These are phyloP conservation scores for Epirrita christyi DNA, from an alignment of 2,888 invertebrate genomes.

Conservation along the genomic window DNA sequence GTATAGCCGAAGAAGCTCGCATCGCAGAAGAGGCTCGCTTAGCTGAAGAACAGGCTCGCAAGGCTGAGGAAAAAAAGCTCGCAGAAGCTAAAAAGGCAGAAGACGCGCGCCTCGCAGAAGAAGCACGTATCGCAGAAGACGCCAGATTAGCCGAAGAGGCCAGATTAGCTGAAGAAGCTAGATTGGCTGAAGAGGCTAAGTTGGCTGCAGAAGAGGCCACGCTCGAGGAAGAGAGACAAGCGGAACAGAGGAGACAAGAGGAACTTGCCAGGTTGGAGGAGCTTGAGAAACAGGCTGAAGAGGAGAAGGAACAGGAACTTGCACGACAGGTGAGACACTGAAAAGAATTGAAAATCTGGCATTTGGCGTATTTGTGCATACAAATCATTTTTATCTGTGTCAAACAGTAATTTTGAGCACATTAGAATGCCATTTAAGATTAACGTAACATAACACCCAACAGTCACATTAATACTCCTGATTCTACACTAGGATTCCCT, in stretches of 20 bases:
- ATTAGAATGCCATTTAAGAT: too few species aligned
- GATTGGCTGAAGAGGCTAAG: constrained; percentile 77
- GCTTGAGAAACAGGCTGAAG: constrained; percentile 86
- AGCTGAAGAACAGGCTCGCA: constrained; percentile 60
- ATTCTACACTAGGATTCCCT: too few species aligned
- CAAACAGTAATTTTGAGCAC: too few species aligned
- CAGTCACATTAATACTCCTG: too few species aligned
- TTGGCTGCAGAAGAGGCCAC: constrained; percentile 78
- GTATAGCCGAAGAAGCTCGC: constrained; percentile 73
- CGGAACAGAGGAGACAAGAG: constrained; percentile 83
- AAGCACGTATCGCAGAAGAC: constrained; percentile 74
- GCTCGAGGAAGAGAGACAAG: constrained; percentile 76
- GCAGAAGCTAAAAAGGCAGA: constrained; percentile 67
- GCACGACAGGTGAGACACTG: constrained; percentile 83
- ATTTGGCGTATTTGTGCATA: too few species aligned
- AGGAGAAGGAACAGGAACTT: constrained; percentile 87
- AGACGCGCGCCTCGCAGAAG: constrained; percentile 70
- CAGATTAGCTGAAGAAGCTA: constrained; percentile 66
- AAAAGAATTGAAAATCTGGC: background rate
- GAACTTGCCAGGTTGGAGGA: constrained; percentile 84
- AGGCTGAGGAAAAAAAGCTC: constrained; percentile 67
- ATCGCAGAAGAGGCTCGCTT: constrained; percentile 72
- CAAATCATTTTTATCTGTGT: too few species aligned
- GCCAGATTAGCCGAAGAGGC: constrained; percentile 68
- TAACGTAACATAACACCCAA: too few species aligned